These are phyloP conservation scores for Crenichthys baileyi DNA, from an alignment of 2,797 vertebrate genomes.

Conservation along the genomic window DNA sequence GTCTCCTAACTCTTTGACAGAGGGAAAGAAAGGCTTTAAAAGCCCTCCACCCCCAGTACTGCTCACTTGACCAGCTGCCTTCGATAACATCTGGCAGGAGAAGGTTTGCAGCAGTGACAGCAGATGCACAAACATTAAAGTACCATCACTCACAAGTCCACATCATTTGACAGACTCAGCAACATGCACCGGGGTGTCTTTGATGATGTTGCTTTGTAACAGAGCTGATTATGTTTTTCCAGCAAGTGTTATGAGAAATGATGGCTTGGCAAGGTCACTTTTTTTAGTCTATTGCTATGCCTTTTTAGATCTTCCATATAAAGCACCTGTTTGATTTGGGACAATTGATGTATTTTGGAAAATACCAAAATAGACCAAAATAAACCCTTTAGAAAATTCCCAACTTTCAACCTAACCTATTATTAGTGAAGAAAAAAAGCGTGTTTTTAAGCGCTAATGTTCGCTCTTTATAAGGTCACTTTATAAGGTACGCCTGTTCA, in stretches of 20 bases:
- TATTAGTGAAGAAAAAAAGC: not conserved
- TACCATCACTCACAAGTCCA: conserved; percentile 69
- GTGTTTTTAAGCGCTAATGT: not conserved
- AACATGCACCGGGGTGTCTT: conserved; percentile 53
- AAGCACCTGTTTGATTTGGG: conserved; percentile 10
- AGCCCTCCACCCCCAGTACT: conserved; percentile 39
- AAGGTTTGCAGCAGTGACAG: conserved; percentile 70
- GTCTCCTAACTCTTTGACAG: conserved; percentile 70
- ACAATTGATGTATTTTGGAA: conserved; percentile 14
- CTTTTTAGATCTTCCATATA: conserved; percentile 41
- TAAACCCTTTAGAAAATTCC: not conserved
- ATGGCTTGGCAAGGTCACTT: conserved; percentile 30
- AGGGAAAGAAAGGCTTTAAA: conserved; percentile 70
- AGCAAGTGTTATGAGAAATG: conserved; percentile 48
- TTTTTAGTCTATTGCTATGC: conserved; percentile 32
- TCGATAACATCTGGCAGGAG: conserved; percentile 80
- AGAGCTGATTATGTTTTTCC: conserved; percentile 41
- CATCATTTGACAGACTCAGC: conserved; percentile 56
- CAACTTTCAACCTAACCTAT: not conserved
- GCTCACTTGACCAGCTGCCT: conserved; percentile 78
- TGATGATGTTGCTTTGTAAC: conserved; percentile 62
- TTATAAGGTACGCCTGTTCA: too few species aligned
- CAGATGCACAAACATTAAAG: conserved; percentile 77
- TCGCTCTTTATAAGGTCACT: not conserved
- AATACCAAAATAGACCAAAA: not conserved